Percentiles rank a stretch among this genome's conserved stretches.
Evolutionary conservation across 2,113 vertebrate species (phyloP).

Genomic region (Gila orcuttii): DNA sequence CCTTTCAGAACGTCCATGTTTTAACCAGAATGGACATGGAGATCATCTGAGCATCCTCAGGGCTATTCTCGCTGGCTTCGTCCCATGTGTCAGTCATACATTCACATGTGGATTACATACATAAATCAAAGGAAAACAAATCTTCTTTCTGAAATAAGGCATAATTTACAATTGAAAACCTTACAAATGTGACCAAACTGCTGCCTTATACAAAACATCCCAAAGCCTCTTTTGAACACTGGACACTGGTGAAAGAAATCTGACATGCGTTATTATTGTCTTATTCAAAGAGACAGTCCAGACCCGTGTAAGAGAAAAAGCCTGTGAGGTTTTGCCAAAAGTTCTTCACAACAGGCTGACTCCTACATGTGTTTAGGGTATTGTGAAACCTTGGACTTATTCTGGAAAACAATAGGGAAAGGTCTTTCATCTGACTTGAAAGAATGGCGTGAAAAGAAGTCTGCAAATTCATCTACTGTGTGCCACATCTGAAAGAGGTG

Average conservation of each 20-base stretch:
- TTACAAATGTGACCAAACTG: constrained; percentile 54
- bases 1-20: background rate
- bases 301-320: constrained; percentile 53
- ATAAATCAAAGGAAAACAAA: constrained; percentile 40
- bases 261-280: constrained; percentile 70
- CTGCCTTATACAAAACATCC: constrained; percentile 53
- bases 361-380: constrained; percentile 57
- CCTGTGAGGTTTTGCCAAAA: constrained; percentile 59
- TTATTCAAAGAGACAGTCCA: constrained; percentile 69
- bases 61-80: background rate
- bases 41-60: constrained; percentile 22
- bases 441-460: constrained; percentile 25
- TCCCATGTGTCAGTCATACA: constrained; percentile 4
- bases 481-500: background rate
- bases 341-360: constrained; percentile 51
- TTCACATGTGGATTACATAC: constrained; percentile 48
- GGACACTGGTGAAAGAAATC: constrained; percentile 63
- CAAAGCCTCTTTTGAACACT: constrained; percentile 58
- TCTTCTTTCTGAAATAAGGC: constrained; percentile 42
- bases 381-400: constrained; percentile 61
- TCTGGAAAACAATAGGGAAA: constrained; percentile 59
- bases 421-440: constrained; percentile 53
- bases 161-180: constrained; percentile 50
- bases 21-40: constrained; percentile 22
- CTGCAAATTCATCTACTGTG: constrained; percentile 35